These are phyloP conservation scores for Poecilobothrus nobilitatus DNA, from an alignment of 2,888 invertebrate genomes.

Conservation along the genomic window DNA sequence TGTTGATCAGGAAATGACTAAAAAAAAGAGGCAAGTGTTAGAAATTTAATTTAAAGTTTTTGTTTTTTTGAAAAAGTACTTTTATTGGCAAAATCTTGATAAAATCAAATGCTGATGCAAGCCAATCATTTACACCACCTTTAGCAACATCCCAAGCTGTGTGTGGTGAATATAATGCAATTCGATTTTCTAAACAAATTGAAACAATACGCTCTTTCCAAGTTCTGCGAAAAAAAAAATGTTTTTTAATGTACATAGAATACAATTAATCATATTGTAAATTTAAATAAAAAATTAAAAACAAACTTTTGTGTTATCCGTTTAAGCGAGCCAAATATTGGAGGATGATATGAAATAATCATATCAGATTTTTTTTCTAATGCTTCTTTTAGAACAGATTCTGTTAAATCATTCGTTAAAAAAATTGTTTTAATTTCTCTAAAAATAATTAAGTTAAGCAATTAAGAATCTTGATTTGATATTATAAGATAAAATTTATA, in stretches of 20 bases:
- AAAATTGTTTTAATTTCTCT: slow-evolving; percentile 56
- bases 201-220: slow-evolving; percentile 76
- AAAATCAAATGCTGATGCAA: slow-evolving; percentile 49
- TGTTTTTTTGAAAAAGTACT: slow-evolving; percentile 14
- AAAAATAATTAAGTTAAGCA: too few species aligned
- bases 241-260: too few species aligned
- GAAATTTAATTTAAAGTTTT: slow-evolving; percentile 27
- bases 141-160: slow-evolving; percentile 77
- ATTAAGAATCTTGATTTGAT: too few species aligned
- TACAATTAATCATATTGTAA: too few species aligned
- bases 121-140: slow-evolving; percentile 89
- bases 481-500: too few species aligned
- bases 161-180: slow-evolving; percentile 88
- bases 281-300: neutral
- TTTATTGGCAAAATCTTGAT: slow-evolving; percentile 21
- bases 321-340: slow-evolving; percentile 79
- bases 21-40: neutral
- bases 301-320: slow-evolving; percentile 65
- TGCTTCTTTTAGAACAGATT: slow-evolving; percentile 78
- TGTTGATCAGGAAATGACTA: slow-evolving; percentile 19
- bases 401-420: slow-evolving; percentile 88
- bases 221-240: slow-evolving; percentile 43
- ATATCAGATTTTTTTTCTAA: slow-evolving; percentile 58
- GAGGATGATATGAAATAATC: slow-evolving; percentile 93
- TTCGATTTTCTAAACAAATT: slow-evolving; percentile 70